These are phyloP conservation scores for Ptychochromis oligacanthus DNA, from an alignment of 2,113 vertebrate species.

Conservation along the genomic window DNA sequence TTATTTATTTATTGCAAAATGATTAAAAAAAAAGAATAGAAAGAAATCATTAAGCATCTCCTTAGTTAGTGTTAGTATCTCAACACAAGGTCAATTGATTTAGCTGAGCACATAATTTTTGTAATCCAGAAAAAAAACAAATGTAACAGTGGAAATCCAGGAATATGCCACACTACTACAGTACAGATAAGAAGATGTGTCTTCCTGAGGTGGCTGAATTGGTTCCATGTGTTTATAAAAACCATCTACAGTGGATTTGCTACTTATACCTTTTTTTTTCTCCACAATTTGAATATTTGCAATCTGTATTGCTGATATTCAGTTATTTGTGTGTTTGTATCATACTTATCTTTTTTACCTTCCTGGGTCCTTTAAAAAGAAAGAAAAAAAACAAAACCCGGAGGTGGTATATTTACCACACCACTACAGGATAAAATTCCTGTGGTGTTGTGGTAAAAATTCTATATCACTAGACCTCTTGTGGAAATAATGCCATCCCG, in stretches of 20 bases:
- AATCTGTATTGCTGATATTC: neutral
- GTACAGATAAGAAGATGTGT: conserved; percentile 8
- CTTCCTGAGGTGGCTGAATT: conserved; percentile 4
- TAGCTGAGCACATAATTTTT: conserved; percentile 4
- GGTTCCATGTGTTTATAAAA: neutral
- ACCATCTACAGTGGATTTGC: neutral
- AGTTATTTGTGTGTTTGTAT: conserved; percentile 15
- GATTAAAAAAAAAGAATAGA: neutral
- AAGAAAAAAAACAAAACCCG: neutral
- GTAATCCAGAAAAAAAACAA: neutral
- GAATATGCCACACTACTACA: neutral
- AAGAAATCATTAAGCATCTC: neutral
- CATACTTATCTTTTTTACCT: neutral
- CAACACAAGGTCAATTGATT: conserved; percentile 20
- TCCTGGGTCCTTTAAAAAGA: neutral
- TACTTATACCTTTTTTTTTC: neutral
- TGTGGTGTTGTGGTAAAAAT: conserved; percentile 25
- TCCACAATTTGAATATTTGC: conserved; percentile 32
- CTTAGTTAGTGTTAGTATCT: neutral
- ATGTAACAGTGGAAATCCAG: neutral
- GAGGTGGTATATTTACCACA: conserved; percentile 32
- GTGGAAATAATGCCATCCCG: conserved; percentile 49
- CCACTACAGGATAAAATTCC: conserved; percentile 18
- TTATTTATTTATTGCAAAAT: neutral
- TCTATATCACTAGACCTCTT: conserved; percentile 42